Conservation (phyloP, 2,888 invertebrate genomes). For the Metallyticus violacea region DNA sequence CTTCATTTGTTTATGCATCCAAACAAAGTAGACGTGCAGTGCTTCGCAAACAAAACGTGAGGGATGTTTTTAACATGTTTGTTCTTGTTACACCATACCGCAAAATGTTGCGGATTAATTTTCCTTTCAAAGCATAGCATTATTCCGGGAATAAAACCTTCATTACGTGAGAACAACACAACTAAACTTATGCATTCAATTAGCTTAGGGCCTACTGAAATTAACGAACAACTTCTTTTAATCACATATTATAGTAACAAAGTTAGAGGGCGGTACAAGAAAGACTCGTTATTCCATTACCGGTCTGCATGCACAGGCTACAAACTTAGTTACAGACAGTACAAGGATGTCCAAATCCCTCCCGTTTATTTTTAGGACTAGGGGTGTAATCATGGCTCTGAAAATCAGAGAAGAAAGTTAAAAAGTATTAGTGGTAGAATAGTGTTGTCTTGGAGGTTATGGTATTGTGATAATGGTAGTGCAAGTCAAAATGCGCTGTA, state of each 20-base stretch:
- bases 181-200: not conserved
- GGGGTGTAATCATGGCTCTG: too few relatives aligned
- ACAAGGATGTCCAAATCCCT: not conserved
- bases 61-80: not conserved
- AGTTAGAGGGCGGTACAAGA: not conserved
- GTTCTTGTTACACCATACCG: not conserved
- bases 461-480: too few relatives aligned
- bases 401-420: too few relatives aligned
- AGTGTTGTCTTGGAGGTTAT: too few relatives aligned
- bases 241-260: not conserved
- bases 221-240: not conserved
- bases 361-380: not conserved
- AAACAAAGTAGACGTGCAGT: too few relatives aligned
- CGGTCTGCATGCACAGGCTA: not conserved
- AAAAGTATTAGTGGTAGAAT: too few relatives aligned
- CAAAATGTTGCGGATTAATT: not conserved
- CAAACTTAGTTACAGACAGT: not conserved
- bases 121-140: not conserved
- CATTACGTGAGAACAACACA: not conserved
- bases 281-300: not conserved
- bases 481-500: too few relatives aligned
- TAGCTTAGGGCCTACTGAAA: not conserved
- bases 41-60: too few relatives aligned
- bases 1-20: too few relatives aligned
- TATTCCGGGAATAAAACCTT: not conserved